phyloP scores from a whole-genome alignment of 92 coral and sea anemone genomes.

The Diadumene lineata region DNA sequence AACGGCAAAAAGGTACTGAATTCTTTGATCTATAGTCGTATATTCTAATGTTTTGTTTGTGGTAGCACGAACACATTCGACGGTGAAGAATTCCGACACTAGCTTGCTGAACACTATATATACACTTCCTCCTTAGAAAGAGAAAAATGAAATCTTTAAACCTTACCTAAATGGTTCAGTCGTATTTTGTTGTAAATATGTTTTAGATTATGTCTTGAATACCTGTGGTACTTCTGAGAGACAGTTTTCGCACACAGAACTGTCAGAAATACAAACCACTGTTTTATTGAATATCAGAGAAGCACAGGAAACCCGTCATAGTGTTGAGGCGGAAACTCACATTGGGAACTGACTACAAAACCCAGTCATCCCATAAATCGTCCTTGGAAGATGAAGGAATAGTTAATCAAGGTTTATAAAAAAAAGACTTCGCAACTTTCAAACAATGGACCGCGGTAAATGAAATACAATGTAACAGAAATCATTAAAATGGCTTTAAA shows the following conservation, averaged over 20 bases:
- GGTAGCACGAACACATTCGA: background rate
- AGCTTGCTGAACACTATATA: background rate
- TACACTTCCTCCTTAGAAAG: background rate
- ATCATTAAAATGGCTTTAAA: too few relatives aligned
- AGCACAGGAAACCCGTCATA: background rate
- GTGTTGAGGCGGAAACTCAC: background rate
- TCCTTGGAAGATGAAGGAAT: too few relatives aligned
- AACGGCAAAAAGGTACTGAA: background rate
- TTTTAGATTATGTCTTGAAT: slow-evolving; percentile 3
- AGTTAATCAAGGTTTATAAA: too few relatives aligned
- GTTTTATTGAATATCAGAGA: background rate
- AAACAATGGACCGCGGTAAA: too few relatives aligned
- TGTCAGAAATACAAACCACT: background rate
- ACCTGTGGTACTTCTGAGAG: background rate
- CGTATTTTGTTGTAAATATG: background rate
- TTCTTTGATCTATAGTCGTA: background rate
- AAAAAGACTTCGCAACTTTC: too few relatives aligned
- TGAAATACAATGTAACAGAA: too few relatives aligned
- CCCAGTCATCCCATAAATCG: too few relatives aligned
- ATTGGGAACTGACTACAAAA: background rate
- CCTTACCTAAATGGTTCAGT: background rate
- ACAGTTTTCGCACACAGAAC: background rate
- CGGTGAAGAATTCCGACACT: background rate
- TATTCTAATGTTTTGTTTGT: background rate
- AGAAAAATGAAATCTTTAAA: background rate